Evolutionary conservation across 1,140 invertebrate genomes (phyloP).

Genomic region (Melipona quadrifasciata): DNA sequence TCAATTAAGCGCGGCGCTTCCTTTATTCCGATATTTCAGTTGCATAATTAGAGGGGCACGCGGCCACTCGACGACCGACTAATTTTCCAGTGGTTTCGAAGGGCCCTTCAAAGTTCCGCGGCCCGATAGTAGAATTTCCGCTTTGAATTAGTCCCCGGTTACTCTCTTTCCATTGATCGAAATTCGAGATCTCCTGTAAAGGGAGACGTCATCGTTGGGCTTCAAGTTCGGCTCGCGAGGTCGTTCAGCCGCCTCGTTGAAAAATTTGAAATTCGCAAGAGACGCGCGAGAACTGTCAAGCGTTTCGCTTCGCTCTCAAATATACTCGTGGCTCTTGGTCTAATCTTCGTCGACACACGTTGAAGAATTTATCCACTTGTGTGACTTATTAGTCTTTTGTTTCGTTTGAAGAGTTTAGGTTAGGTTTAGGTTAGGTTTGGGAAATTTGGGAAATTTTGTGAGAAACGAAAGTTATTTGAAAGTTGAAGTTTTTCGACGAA

Average conservation of each 20-base stretch:
- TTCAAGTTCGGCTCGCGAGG: neutral
- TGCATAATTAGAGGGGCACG: constrained; percentile 29
- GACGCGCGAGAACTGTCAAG: neutral
- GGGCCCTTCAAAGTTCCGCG: constrained; percentile 30
- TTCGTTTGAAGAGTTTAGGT: too few relatives aligned
- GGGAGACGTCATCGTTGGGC: neutral
- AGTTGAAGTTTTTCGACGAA: too few relatives aligned
- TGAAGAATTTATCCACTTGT: neutral
- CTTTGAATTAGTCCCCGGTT: constrained; percentile 39
- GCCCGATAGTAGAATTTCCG: constrained; percentile 31
- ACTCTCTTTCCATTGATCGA: constrained; percentile 12
- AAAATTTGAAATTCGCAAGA: neutral
- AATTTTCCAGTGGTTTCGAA: constrained; percentile 37
- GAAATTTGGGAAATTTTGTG: too few relatives aligned
- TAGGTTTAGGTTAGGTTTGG: too few relatives aligned
- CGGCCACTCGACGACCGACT: constrained; percentile 3
- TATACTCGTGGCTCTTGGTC: neutral
- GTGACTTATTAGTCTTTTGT: too few relatives aligned
- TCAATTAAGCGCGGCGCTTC: constrained; percentile 17
- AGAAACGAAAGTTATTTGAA: too few relatives aligned
- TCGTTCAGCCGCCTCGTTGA: neutral
- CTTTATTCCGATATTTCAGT: constrained; percentile 30
- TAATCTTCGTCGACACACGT: neutral
- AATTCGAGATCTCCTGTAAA: constrained; percentile 19
- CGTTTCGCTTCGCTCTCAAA: too few relatives aligned